These are phyloP conservation scores for Scaptomyza graminum DNA, from an alignment of 1,140 invertebrate genomes.

Conservation along the genomic window DNA sequence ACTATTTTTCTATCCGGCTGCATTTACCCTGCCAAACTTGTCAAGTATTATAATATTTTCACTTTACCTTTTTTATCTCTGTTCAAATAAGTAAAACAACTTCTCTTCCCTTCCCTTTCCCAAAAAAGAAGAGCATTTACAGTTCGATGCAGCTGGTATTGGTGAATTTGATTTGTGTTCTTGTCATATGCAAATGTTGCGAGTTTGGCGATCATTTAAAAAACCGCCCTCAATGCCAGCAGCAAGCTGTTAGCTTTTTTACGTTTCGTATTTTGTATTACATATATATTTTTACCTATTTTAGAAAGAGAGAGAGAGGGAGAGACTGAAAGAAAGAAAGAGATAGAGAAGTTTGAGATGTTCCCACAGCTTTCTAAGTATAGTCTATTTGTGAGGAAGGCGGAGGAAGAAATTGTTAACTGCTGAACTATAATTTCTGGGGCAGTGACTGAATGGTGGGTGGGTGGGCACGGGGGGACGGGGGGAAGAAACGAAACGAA, in stretches of 20 bases:
- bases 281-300: not conserved
- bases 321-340: too few relatives aligned
- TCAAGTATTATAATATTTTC: too few relatives aligned
- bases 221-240: constrained; percentile 11
- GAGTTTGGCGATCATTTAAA: constrained; percentile 20
- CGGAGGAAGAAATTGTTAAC: constrained; percentile 41
- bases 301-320: too few relatives aligned
- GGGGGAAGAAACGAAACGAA: not conserved
- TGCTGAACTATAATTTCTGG: constrained; percentile 50
- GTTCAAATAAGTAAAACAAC: not conserved
- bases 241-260: constrained; percentile 38
- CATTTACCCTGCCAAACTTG: not conserved
- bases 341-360: not conserved
- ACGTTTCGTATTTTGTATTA: not conserved
- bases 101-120: too few relatives aligned
- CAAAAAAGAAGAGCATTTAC: not conserved
- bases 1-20: not conserved
- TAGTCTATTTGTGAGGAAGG: constrained; percentile 2
- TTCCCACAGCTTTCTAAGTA: constrained; percentile 54
- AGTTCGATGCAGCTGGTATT: not conserved
- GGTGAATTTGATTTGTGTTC: constrained; percentile 9
- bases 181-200: constrained; percentile 37
- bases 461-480: not conserved
- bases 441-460: constrained; percentile 15
- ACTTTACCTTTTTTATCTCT: too few relatives aligned